These are phyloP conservation scores for Cabera pusaria DNA, from an alignment of 2,888 invertebrate species.

Conservation along the genomic window DNA sequence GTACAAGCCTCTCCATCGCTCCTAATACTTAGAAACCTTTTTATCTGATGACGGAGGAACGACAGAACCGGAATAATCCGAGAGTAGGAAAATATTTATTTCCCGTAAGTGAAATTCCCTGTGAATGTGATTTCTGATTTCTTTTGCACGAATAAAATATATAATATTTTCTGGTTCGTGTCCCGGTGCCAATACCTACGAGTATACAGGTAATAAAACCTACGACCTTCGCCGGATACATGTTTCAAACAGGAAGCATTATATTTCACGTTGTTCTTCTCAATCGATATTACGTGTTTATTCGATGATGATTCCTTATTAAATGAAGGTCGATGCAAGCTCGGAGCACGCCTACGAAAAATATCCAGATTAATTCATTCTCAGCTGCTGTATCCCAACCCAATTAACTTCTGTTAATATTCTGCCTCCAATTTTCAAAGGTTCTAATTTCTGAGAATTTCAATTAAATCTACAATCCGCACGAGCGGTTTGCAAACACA, in stretches of 20 bases:
- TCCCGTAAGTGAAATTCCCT: constrained; percentile 2
- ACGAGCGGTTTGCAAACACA: constrained; percentile 1
- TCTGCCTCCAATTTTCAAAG: neutral
- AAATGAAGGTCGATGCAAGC: too few species aligned
- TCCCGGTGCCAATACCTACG: constrained; percentile 2
- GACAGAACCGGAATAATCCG: constrained; percentile 1
- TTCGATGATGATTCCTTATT: too few species aligned
- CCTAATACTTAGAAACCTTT: constrained; percentile 4
- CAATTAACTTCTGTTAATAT: constrained; percentile 1
- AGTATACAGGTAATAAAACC: neutral
- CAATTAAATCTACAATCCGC: constrained; percentile 3
- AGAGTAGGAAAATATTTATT: constrained; percentile 7
- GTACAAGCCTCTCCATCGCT: too few species aligned
- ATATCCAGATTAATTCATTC: too few species aligned
- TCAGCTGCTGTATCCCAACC: too few species aligned
- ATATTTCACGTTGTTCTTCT: too few species aligned
- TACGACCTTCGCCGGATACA: too few species aligned
- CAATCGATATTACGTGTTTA: too few species aligned
- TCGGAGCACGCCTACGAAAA: too few species aligned
- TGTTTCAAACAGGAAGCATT: too few species aligned
- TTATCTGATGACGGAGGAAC: constrained; percentile 5
- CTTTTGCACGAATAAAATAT: neutral
- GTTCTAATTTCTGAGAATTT: neutral
- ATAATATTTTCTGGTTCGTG: neutral
- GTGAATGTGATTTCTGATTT: constrained; percentile 3